Base-by-base conservation (phyloP, 2,888 invertebrate genomes). In the Nipponacmea schrenckii region DNA sequence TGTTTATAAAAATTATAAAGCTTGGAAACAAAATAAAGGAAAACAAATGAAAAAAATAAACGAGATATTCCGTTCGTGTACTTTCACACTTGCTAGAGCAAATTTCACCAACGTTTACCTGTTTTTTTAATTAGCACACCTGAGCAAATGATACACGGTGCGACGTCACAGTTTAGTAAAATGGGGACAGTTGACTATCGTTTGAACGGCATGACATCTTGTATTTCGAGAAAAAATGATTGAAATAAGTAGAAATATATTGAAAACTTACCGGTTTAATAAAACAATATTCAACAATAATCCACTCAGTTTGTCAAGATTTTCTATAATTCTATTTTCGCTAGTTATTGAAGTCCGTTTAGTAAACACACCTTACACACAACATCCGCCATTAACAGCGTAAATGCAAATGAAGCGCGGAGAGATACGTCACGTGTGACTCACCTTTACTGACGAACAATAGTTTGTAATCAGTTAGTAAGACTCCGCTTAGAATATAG, bases 371-470 rank as follows among this genome's bases (percentile, higher is more conserved):
- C 56, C 56, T 39, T 20, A 56, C 24, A 24, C 56, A 56, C 20
- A 12, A 24, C 20, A 56, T 20, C 24, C 56, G 56, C 56, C 56
- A 56, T 56, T 56, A 24, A 24, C 20, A 24, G 56, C 24, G 39
- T 24, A 56, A 56, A 24, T 24, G 56, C 56, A 56, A 56, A 56
- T 56, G 56, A 56, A 56, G 14, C 20, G 56, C 56, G 56, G 56
- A 56, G 56, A 12, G 14, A 56, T 56, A 56, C 39, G 39, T 56
- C 56, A 7, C 56, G 56, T 56, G 24, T 56, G 56, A 56, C 56
- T 56, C 56, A 56, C 56, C 56, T 56, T 56, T 14, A 24, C 8
- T 8, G 24, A 24, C 24, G 10, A 56, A 56, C 56, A 20, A 56
- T 56, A 24, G 12, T 12, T 24, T 56, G 56, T 56, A 56, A 56